phyloP scores from a whole-genome alignment of 2,797 vertebrate species.

The Microctenopoma lineatum region DNA sequence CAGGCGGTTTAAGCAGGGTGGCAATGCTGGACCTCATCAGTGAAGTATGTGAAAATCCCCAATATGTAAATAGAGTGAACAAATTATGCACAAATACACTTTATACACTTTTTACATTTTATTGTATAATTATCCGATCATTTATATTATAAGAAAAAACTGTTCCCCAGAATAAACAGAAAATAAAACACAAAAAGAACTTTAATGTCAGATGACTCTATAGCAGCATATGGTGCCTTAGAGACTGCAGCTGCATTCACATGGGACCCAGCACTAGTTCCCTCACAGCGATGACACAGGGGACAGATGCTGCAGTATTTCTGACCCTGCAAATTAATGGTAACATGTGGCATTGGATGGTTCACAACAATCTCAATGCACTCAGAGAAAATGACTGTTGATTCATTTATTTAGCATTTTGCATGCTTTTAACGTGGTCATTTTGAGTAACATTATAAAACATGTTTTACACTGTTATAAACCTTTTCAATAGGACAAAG shows the following conservation, averaged over 20 bases:
- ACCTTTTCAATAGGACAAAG: constrained; percentile 47
- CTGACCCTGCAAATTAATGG: constrained; percentile 83
- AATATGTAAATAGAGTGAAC: too few relatives aligned
- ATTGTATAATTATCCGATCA: too few relatives aligned
- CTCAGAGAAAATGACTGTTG: constrained; percentile 3
- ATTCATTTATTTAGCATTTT: not conserved
- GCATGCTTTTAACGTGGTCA: not conserved
- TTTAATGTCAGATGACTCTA: constrained; percentile 55
- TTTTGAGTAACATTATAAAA: constrained; percentile 36
- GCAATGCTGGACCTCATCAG: too few relatives aligned
- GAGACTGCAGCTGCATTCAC: constrained; percentile 85
- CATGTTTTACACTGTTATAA: constrained; percentile 25
- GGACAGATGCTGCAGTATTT: constrained; percentile 81
- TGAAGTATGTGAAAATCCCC: too few relatives aligned
- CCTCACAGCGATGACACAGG: constrained; percentile 80
- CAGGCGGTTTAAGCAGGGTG: too few relatives aligned
- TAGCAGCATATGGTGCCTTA: constrained; percentile 62
- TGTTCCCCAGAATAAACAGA: too few relatives aligned
- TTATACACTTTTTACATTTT: too few relatives aligned
- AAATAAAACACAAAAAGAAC: too few relatives aligned
- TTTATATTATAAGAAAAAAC: too few relatives aligned
- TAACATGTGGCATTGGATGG: constrained; percentile 69
- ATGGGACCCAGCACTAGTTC: constrained; percentile 81
- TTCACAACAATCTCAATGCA: constrained; percentile 45
- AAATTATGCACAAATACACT: too few relatives aligned